Evolutionary conservation across 2,113 vertebrate genomes (phyloP), one percentile per base, ranked within the genome.

Genomic region (Lichenostomus cassidix): DNA sequence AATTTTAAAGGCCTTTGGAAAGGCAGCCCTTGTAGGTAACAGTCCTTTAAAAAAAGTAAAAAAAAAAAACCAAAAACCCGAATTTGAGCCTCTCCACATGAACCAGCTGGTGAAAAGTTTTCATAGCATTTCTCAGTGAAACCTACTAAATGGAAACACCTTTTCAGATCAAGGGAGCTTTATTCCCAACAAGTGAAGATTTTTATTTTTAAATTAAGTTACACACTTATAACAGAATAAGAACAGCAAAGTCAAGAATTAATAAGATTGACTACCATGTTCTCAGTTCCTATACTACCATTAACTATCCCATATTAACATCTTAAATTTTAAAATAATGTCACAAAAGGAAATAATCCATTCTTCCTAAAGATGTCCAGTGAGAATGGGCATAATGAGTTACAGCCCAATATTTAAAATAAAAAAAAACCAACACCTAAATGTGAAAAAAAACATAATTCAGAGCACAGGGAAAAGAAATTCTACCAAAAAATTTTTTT

Each of bases 21-120:
- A 87, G n/a, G 29, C 35, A 49, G 25, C 49, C 4, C 33, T 83
- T 31, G 8, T 13, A 56, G 15, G 22, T 37, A 83, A 58, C 33
- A 39, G 8, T 35, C 31, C 15, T 73, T 71, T 50, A 41, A 55
- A 65, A 76, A 67, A 69, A 27, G 0, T 8, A 68, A 58, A 56
- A 12, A 0, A 17, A 27, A 56, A 46, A 53, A 21, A 39, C 10
- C 39, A 39, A 39, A 9, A 17, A 0, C 0, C 8, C 29, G 37
- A 7, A 52, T 15, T 41, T 8, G 0, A 37, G 47, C 13, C 33
- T 83, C 90, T 87, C 47, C 53, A 78, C 13, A 35, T 7, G 10
- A 92, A 83, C 10, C 47, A 88, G 55, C 17, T 55, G 29, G 16
- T 2, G 0, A 74, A 83, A 86, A 14, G 41, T 52, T 82, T 91